Conservation (phyloP, 2,888 invertebrate genomes). For the Caenorhabditis sulstoni region DNA sequence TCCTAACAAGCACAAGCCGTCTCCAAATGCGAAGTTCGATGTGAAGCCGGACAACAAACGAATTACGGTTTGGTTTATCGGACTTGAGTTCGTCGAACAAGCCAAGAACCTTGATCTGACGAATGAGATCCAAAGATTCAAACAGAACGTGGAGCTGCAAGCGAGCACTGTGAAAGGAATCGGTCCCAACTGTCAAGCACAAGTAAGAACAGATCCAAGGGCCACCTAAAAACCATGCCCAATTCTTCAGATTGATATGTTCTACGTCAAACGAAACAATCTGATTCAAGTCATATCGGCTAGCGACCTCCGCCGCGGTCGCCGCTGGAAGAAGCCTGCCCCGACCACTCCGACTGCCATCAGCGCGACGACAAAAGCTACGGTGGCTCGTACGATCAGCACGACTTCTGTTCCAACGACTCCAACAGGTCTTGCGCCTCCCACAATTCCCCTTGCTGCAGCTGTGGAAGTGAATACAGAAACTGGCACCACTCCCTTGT, state of each 20-base stretch:
- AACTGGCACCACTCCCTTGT: conserved; percentile 2
- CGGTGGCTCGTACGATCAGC: conserved; percentile 13
- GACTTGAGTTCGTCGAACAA: conserved; percentile 92
- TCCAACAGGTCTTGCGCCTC: conserved; percentile 18
- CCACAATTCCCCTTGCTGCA: conserved; percentile 1
- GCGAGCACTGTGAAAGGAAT: conserved; percentile 40
- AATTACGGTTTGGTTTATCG: conserved; percentile 96
- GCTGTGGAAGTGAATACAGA: conserved; percentile 10
- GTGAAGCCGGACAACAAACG: conserved; percentile 67
- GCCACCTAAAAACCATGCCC: no score
- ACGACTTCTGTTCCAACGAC: conserved; percentile 40
- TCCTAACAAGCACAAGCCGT: conserved; percentile 89
- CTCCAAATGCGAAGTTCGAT: conserved; percentile 62
- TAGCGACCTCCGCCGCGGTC: conserved; percentile 44
- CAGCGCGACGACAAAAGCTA: background rate
- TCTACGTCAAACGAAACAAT: conserved; percentile 68
- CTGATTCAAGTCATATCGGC: conserved; percentile 61
- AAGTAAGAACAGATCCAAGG: conserved; percentile 19
- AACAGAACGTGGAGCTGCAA: conserved; percentile 38
- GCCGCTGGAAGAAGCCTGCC: conserved; percentile 30
- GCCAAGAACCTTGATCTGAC: conserved; percentile 90
- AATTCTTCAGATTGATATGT: conserved; percentile 64
- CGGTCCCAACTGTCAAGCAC: conserved; percentile 30
- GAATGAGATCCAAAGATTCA: conserved; percentile 86
- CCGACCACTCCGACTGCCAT: background rate